Evolutionary conservation across 2,797 vertebrate genomes (phyloP), one percentile per base, ranked within the genome.

Genomic region (Sebastolobus alascanus): DNA sequence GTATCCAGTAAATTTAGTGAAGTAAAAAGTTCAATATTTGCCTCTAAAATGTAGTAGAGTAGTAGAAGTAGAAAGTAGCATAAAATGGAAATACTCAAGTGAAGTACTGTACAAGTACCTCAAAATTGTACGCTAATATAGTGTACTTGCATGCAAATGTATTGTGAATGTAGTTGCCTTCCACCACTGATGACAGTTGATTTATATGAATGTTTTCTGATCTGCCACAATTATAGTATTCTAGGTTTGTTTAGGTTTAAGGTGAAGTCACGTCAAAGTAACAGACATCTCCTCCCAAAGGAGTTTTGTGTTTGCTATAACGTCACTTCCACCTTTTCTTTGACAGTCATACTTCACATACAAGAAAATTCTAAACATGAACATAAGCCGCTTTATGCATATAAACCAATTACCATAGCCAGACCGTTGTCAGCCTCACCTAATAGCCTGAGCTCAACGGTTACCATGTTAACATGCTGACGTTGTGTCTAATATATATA

Each of bases 401-500:
- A 29, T 8, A 13, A 20, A 37, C 4, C 33, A 38, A 52, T 38
- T 11, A 18, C 14, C 29, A 20, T 38, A 12, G 31, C 50, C 67
- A 55, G 20, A 56, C 68, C 14, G 10, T 56, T 63, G 33, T 64
- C 52, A 27, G 46, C 40, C 27, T 71, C 1, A 65, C 67, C 6
- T 55, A 4, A 38, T 11, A 40, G 61, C 16, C 40, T 13, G 18
- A 63, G 37, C 46, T 73, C 64, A 35, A 0, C 11, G 2, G 58
- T 63, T 43, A 40, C 31, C 66, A 16, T 59, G 60, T 59, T 60
- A 50, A 66, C 73, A 60, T 54, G 31, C 27, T 54, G 43, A 66
- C 16, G 18, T 66, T 54, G 59, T 31, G 59, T 40, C 8, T 10
- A 4, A 33, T 67, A 31, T 12, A 27, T 46, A 61, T n/a, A 43